Conservation (phyloP, 1,140 invertebrate species). For the Ptiloglossa arizonensis region DNA sequence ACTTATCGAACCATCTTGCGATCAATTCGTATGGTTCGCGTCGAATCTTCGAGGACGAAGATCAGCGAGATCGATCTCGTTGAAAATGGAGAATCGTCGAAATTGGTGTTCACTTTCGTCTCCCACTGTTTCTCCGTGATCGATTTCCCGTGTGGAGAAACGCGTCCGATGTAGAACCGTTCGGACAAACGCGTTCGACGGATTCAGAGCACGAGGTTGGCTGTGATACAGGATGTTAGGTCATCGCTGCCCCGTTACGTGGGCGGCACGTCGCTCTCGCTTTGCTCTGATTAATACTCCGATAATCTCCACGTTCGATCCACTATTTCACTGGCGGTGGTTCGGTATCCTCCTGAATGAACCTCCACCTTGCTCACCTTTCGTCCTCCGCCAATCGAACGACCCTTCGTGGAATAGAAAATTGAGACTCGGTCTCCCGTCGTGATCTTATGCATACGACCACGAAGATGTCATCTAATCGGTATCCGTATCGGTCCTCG, state of each 20-base stretch:
- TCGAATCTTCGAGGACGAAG: too few relatives aligned
- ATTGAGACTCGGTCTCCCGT: constrained; percentile 50
- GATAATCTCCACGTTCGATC: constrained; percentile 54
- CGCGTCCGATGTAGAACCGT: constrained; percentile 7
- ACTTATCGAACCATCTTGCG: too few relatives aligned
- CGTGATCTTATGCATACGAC: constrained; percentile 39
- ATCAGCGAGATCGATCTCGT: too few relatives aligned
- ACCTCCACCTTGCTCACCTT: not conserved
- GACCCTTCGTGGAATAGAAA: constrained; percentile 46
- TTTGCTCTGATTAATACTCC: constrained; percentile 61
- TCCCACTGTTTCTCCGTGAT: not conserved
- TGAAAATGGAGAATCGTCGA: not conserved
- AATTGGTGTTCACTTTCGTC: not conserved
- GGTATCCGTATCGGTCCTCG: constrained; percentile 19
- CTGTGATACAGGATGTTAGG: constrained; percentile 64
- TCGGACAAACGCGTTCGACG: constrained; percentile 37
- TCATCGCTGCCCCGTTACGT: constrained; percentile 57
- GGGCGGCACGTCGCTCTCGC: constrained; percentile 55
- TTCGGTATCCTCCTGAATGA: constrained; percentile 32
- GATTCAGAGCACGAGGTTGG: constrained; percentile 45
- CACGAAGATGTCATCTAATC: constrained; percentile 52
- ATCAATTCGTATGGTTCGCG: too few relatives aligned
- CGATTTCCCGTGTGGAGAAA: not conserved
- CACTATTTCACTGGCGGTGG: constrained; percentile 30
- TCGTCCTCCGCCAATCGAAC: constrained; percentile 15